Base-by-base conservation (phyloP, 2,113 vertebrate species). In the Podiceps cristatus region DNA sequence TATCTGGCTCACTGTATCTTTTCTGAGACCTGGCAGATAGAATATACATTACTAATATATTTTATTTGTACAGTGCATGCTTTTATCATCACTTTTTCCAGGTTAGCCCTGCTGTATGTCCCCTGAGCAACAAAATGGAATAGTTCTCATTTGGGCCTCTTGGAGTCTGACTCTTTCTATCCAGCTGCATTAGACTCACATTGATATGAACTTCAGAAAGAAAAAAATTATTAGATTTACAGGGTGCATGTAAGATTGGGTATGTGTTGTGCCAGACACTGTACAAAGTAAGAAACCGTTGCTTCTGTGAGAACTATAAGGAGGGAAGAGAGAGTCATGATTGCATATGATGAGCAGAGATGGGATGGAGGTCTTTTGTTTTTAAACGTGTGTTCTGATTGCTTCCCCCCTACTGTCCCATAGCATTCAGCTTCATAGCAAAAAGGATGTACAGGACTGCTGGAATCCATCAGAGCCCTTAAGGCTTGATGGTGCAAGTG, bases 221-320 rank as follows among this genome's bases (percentile, higher is more conserved):
- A 59, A 50, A 82, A 74, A 52, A 42, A 29, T 3, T 2, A 2
- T 56, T 72, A 12, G 5, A 23, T 31, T 17, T 64, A 22, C 13
- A 37, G 27, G 15, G 11, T 2, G 15, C 1, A 0, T 40, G 13
- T 52, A 22, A 75, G 13, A 35, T 19, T 17, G 12, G 8, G 3
- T 44, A 5, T 27, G 9, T 72, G 10, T 72, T 76, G 9, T 53
- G 28, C 23, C 40, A 68, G 10, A 27, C 12, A 47, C 12, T 45
- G 10, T 52, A 40, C 31, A 60, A 56, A 59, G 10, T 29, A 11
- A 88, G 56, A 79, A 95, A 47, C 13, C 7, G 5, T 33, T n/a
- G 2, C 8, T 56, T 79, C 35, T 92, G 24, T 42, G 63, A 90
- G 35, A 9, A 60, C 20, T 59, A 8, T 33, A 37, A 58, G 37